Conservation (phyloP, 92 coral and sea anemone genomes). For the Chrysogorgia sp. region DNA sequence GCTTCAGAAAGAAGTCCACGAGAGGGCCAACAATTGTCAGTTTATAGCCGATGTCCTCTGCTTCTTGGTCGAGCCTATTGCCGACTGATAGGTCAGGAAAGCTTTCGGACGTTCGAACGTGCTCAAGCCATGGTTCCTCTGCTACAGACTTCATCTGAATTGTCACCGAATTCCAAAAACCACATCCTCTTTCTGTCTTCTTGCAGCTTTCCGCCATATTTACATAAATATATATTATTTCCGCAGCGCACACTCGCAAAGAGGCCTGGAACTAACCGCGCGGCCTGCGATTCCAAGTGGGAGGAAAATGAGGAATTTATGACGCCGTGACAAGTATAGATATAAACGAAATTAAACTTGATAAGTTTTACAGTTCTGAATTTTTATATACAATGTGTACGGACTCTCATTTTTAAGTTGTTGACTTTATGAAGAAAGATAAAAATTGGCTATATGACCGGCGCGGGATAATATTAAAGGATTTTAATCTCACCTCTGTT, state of each 20-base stretch:
- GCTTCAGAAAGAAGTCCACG: conserved; percentile 2
- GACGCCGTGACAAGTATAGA: too few relatives aligned
- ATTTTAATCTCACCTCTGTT: too few relatives aligned
- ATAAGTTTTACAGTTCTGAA: too few relatives aligned
- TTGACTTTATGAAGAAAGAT: too few relatives aligned
- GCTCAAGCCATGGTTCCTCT: conserved; percentile 6
- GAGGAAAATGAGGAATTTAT: neutral
- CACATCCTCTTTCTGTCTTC: conserved; percentile 11
- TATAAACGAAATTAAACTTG: too few relatives aligned
- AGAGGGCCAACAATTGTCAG: conserved; percentile 8
- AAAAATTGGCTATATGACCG: too few relatives aligned
- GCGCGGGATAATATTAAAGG: too few relatives aligned
- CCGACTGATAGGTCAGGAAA: conserved; percentile 2
- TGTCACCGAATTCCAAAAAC: conserved; percentile 9
- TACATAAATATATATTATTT: neutral
- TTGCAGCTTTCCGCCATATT: neutral
- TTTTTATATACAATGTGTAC: too few relatives aligned
- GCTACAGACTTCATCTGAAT: neutral
- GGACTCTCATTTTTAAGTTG: too few relatives aligned
- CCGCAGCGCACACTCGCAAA: neutral
- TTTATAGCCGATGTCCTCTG: conserved; percentile 8
- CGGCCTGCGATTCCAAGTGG: neutral
- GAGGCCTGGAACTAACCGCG: conserved; percentile 9
- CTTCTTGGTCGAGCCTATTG: conserved; percentile 12
- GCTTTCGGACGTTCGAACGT: neutral